Percentiles rank a stretch among this genome's conserved stretches.
phyloP scores from a whole-genome alignment of 2,113 vertebrate genomes.

The Rhodinocichla rosea region DNA sequence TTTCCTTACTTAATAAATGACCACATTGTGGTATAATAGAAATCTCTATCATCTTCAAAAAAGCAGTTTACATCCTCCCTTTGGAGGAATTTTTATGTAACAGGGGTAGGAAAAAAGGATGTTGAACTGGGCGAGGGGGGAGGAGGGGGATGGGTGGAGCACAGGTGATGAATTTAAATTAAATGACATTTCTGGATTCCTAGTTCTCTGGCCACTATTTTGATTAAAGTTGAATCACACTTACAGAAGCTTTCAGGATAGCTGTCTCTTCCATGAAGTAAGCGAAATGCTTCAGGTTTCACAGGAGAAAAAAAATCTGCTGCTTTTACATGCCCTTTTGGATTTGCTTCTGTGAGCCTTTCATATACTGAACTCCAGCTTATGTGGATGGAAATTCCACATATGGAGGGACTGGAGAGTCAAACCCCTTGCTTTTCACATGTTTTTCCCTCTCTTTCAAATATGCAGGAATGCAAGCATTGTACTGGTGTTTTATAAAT shows the following conservation, averaged over 20 bases:
- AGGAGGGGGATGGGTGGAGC: too few species aligned
- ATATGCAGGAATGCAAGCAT: conserved; percentile 15
- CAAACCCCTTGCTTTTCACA: background rate
- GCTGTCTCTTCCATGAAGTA: conserved; percentile 7
- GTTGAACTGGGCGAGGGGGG: fast-evolving
- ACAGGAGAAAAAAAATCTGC: conserved; percentile 26
- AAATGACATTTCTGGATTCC: background rate
- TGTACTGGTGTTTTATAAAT: conserved; percentile 12
- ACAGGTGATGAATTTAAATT: background rate
- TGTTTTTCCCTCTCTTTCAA: conserved; percentile 8
- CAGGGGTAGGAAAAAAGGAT: background rate
- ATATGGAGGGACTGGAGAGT: background rate
- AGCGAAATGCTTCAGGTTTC: conserved; percentile 47
- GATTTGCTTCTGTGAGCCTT: background rate
- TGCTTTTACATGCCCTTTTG: background rate
- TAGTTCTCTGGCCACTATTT: conserved; percentile 32
- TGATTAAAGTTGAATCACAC: conserved; percentile 55
- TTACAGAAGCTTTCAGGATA: conserved; percentile 34
- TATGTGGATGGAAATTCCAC: conserved; percentile 16
- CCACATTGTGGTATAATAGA: background rate
- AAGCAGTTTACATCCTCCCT: background rate
- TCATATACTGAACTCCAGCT: conserved; percentile 1
- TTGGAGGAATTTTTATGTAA: background rate
- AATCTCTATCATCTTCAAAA: background rate
- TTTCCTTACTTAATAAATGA: conserved; percentile 59